Evolutionary conservation across 2,797 vertebrate species (phyloP).

Genomic region (Staurois parvus): DNA sequence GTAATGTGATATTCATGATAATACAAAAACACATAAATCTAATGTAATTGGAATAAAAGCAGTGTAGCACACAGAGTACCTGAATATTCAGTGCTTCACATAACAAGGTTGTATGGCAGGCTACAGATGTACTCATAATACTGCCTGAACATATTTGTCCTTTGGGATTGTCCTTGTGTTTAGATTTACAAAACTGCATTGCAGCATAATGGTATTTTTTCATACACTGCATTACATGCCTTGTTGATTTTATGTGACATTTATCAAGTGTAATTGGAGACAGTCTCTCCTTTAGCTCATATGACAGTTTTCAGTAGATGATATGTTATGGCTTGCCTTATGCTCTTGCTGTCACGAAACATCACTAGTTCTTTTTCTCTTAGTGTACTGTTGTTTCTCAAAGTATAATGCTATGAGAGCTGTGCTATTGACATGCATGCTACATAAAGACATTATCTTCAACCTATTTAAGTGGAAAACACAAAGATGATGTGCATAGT

Average conservation of each 20-base stretch:
- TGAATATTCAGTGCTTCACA: background rate
- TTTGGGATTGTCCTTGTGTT: conserved; percentile 1
- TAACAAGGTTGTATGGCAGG: background rate
- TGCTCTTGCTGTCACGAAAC: too few species aligned
- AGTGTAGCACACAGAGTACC: background rate
- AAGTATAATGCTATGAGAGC: background rate
- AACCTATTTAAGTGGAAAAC: background rate
- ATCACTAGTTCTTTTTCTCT: too few species aligned
- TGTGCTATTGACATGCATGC: background rate
- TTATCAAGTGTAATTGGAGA: conserved; percentile 22
- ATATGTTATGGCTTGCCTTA: too few species aligned
- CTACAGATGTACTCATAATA: conserved; percentile 15
- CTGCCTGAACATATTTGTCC: background rate
- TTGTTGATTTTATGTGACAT: conserved; percentile 25
- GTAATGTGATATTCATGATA: conserved; percentile 19
- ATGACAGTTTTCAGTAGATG: conserved; percentile 3
- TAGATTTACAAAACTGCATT: conserved; percentile 7
- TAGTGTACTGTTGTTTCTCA: too few species aligned
- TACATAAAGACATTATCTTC: background rate
- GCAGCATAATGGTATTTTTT: background rate
- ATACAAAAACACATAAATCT: conserved; percentile 7
- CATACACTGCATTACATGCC: background rate
- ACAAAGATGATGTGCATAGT: too few species aligned
- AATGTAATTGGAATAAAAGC: conserved; percentile 17
- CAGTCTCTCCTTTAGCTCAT: background rate